These are phyloP conservation scores for Rutilus rutilus DNA, from an alignment of 2,113 vertebrate genomes.

Conservation along the genomic window DNA sequence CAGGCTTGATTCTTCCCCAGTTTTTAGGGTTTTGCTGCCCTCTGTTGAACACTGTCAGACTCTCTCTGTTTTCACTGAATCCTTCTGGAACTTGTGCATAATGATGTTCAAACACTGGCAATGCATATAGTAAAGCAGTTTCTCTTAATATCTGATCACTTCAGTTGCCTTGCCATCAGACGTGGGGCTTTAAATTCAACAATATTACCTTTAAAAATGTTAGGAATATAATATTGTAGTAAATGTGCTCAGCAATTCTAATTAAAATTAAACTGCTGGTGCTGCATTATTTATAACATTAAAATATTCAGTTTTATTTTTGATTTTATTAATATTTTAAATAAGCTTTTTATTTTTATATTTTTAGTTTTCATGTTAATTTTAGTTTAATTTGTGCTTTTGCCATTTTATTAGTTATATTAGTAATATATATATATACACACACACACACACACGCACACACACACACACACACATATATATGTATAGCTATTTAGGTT, in stretches of 20 bases:
- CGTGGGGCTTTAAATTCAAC: background rate
- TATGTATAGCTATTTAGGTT: no score
- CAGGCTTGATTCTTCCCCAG: background rate
- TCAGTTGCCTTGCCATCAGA: background rate
- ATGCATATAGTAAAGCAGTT: background rate
- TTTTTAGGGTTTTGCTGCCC: constrained; percentile 37
- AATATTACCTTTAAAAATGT: background rate
- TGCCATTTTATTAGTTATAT: no score
- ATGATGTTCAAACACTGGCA: background rate
- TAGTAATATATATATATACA: no score
- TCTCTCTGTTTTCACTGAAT: background rate
- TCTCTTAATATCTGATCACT: background rate
- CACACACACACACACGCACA: no score
- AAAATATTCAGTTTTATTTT: no score
- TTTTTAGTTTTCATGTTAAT: no score
- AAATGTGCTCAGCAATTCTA: background rate
- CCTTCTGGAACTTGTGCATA: background rate
- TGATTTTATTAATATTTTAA: no score
- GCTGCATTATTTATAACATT: no score
- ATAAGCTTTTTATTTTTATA: no score
- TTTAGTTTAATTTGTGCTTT: no score
- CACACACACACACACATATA: no score
- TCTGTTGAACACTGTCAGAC: constrained; percentile 27
- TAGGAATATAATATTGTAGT: background rate
- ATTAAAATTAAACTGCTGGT: no score